phyloP scores from a whole-genome alignment of 2,888 invertebrate genomes.

The Pseudococcus longispinus region DNA sequence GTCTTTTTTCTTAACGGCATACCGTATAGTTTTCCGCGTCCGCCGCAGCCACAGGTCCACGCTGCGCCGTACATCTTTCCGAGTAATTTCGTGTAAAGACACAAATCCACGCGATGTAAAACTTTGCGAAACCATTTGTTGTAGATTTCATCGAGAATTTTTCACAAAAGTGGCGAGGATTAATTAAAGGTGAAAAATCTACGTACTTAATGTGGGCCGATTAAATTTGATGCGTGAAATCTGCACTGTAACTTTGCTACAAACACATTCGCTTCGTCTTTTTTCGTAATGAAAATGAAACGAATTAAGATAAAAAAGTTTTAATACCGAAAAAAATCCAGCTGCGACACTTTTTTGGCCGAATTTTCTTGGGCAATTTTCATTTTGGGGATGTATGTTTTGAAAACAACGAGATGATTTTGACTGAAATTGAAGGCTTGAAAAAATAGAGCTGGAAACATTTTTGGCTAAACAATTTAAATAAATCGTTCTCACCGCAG shows the following conservation, averaged over 20 bases:
- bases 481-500: too few relatives aligned
- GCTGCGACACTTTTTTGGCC: not conserved
- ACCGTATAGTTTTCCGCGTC: not conserved
- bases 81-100: constrained; percentile 18
- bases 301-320: constrained; percentile 12
- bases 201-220: not conserved
- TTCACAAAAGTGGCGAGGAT: not conserved
- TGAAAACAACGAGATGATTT: too few relatives aligned
- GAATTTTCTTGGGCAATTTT: not conserved
- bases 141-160: not conserved
- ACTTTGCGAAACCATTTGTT: constrained; percentile 1
- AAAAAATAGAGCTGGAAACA: too few relatives aligned
- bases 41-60: not conserved
- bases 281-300: not conserved
- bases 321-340: not conserved
- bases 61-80: not conserved
- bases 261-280: not conserved
- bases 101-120: not conserved
- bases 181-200: constrained; percentile 17
- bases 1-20: not conserved
- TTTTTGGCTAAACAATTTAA: too few relatives aligned
- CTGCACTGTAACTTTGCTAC: not conserved
- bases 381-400: not conserved
- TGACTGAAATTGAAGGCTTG: too few relatives aligned
- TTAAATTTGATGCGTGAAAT: constrained; percentile 6